Evolutionary conservation across 2,888 invertebrate genomes (phyloP).

Genomic region (Homarus gammarus): DNA sequence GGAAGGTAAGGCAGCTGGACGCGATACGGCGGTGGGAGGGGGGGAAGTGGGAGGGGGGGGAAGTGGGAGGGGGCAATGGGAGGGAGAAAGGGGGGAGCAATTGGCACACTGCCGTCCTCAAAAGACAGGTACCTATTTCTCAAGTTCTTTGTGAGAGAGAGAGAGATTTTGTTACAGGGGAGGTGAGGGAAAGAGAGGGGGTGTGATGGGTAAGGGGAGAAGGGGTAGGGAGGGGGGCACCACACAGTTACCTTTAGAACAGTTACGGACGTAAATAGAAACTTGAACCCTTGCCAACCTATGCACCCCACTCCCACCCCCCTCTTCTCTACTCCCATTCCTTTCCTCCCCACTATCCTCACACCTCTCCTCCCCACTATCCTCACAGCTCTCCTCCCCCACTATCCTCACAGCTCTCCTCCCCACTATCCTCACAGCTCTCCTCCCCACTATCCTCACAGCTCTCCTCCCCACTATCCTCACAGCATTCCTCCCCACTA

Average conservation of each 20-base stretch:
- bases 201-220: background rate
- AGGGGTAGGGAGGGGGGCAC: background rate
- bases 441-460: background rate
- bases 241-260: background rate
- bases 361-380: background rate
- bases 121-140: no score
- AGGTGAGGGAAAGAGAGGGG: background rate
- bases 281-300: background rate
- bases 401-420: constrained; percentile 8
- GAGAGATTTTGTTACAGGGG: background rate
- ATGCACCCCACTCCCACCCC: background rate
- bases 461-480: background rate
- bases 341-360: background rate
- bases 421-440: background rate
- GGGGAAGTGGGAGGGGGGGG: background rate
- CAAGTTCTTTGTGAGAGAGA: background rate
- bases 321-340: background rate
- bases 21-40: background rate
- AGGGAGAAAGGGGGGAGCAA: background rate
- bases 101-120: no score
- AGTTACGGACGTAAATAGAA: background rate
- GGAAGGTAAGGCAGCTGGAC: no score
- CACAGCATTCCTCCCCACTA: background rate
- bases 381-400: background rate
- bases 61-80: background rate